Conservation (phyloP, 2,888 invertebrate genomes). For the Cheilosia urbana region DNA sequence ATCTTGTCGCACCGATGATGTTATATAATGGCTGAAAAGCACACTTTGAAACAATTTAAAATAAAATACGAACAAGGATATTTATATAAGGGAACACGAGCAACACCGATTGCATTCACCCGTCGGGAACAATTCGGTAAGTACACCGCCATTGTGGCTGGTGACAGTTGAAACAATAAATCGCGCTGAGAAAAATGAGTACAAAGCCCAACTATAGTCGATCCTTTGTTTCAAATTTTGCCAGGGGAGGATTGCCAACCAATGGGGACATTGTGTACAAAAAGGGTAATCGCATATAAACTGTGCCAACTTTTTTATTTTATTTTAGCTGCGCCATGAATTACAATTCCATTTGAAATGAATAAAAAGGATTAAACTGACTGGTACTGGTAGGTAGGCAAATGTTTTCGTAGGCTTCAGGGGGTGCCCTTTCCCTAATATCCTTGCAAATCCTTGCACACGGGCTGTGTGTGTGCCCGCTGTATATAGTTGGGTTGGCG, state of each 20-base stretch:
- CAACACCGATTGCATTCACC: slow-evolving; percentile 50
- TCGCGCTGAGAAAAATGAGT: slow-evolving; percentile 36
- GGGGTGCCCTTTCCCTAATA: slow-evolving; percentile 57
- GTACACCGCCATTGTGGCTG: slow-evolving; percentile 59
- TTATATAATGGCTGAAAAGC: slow-evolving; percentile 11
- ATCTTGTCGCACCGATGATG: slow-evolving; percentile 35
- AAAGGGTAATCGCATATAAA: slow-evolving; percentile 41
- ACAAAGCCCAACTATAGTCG: slow-evolving; percentile 57
- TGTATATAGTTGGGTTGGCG: slow-evolving; percentile 2
- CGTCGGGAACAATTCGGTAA: slow-evolving; percentile 59
- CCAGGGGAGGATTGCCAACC: slow-evolving; percentile 48
- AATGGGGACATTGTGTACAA: slow-evolving; percentile 56
- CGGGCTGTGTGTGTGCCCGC: slow-evolving; percentile 27
- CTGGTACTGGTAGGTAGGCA: slow-evolving; percentile 22
- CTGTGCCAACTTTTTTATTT: slow-evolving; percentile 19
- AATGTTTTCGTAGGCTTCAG: slow-evolving; percentile 70
- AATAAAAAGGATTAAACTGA: slow-evolving; percentile 61
- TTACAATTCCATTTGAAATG: slow-evolving; percentile 68
- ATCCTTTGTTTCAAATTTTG: slow-evolving; percentile 70
- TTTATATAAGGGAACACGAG: slow-evolving; percentile 12
- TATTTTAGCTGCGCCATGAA: slow-evolving; percentile 35
- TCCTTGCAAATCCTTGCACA: slow-evolving; percentile 60
- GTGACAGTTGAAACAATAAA: slow-evolving; percentile 72
- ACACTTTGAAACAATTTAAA: slow-evolving; percentile 57
- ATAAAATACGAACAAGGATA: slow-evolving; percentile 52